Percentiles rank a stretch among this genome's conserved stretches.
Conservation (phyloP, 1,140 invertebrate species). For the Parapsyche elsis region DNA sequence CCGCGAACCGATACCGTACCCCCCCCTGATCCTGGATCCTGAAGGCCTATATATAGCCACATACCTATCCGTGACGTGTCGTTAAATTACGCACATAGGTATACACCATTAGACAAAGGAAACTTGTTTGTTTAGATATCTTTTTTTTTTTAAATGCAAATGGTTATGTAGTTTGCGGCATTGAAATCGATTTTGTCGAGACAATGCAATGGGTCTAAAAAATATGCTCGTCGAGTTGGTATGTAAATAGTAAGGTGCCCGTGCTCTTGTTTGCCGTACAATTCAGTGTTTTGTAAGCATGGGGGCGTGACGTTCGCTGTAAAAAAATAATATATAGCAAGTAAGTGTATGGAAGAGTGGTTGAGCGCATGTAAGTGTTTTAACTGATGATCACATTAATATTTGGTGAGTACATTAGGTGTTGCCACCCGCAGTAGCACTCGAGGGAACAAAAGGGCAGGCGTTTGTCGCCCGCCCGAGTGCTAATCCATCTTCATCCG, state of each 20-base stretch:
- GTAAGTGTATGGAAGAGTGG: not conserved
- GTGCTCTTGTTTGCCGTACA: no score
- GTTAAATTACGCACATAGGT: not conserved
- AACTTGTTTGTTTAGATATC: no score
- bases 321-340: not conserved
- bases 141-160: no score
- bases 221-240: no score
- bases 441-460: conserved; percentile 50
- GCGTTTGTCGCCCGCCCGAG: conserved; percentile 49
- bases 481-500: conserved; percentile 51
- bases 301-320: not conserved
- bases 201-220: no score
- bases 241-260: no score
- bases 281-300: not conserved
- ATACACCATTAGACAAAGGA: no score
- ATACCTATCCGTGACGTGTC: conserved; percentile 4
- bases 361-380: conserved; percentile 17
- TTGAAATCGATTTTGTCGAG: no score
- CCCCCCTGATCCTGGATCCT: not conserved
- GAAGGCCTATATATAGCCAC: not conserved
- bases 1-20: conserved; percentile 28
- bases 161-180: no score
- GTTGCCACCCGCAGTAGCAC: conserved; percentile 36
- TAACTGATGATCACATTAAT: conserved; percentile 42
- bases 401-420: conserved; percentile 34